Evolutionary conservation across 2,113 vertebrate species (phyloP), one percentile per base, ranked within the genome.

Genomic region (Genyomyrus donnyi): DNA sequence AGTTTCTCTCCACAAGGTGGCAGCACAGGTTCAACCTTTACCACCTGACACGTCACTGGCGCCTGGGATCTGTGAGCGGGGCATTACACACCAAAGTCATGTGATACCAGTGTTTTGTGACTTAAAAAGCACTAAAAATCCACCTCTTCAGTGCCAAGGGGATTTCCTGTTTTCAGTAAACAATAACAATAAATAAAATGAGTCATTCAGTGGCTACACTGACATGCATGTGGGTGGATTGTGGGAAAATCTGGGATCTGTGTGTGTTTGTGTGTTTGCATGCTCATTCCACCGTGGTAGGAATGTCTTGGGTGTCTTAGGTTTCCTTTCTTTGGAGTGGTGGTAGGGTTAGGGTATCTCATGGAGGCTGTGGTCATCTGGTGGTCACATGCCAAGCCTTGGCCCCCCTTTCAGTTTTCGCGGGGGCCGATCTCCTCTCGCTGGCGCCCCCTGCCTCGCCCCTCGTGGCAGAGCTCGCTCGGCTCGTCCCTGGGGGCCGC

Each of bases 401-500:
- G 86, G 35, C 35, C 74, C 35, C 31, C 35, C 15, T 80, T 19
- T 42, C n/a, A 2, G n/a, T 70, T 70, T 70, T 70, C 9, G 62
- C 10, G 62, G 62, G 62, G n/a, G n/a, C 62, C 3, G 27, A 31
- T 13, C 3, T 31, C 10, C n/a, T 15, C 27, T 70, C 62, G 10
- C n/a, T 5, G n/a, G n/a, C 1, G 3, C 27, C 62, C n/a, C 9
- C 62, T 27, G n/a, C 62, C 10, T 66, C 1, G 58, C 62, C n/a
- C n/a, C 62, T 5, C 3, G n/a, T 31, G n/a, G 62, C n/a, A 27
- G 62, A 11, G n/a, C n/a, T 52, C 10, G 62, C 85, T 49, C 90
- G 39, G 86, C 88, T 91, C 88, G 90, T 74, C 45, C 91, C 89
- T 91, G 91, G 94, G 94, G 91, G 91, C 89, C 91, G 86, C 92